Evolutionary conservation across 1,140 invertebrate genomes (phyloP).

Genomic region (Papilio polytes): DNA sequence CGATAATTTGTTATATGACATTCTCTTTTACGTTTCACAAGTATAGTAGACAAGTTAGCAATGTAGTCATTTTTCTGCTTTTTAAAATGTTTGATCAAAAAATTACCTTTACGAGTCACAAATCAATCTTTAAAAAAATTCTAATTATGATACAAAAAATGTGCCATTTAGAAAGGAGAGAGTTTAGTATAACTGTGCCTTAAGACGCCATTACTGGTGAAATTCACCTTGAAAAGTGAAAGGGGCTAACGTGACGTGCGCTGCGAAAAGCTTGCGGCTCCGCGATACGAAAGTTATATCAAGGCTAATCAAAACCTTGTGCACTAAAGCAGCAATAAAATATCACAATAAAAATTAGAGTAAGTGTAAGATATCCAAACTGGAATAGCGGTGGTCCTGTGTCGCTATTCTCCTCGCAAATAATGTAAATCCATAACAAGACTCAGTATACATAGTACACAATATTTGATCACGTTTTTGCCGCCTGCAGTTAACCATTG

Average conservation of each 20-base stretch:
- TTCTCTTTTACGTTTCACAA: not conserved
- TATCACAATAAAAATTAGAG: not conserved
- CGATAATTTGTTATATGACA: not conserved
- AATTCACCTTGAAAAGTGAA: constrained; percentile 26
- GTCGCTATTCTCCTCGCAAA: not conserved
- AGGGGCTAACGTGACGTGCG: constrained; percentile 12
- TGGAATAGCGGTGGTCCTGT: not conserved
- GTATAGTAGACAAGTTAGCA: not conserved
- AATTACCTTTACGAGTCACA: not conserved
- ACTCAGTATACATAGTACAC: not conserved
- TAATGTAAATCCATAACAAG: not conserved
- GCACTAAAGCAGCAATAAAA: not conserved
- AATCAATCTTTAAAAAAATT: not conserved
- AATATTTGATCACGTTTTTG: constrained; percentile 4
- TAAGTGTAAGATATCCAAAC: not conserved
- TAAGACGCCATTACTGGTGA: constrained; percentile 5
- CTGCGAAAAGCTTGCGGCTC: constrained; percentile 6
- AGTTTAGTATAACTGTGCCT: not conserved
- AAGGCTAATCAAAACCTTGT: not conserved
- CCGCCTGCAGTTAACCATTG: constrained; percentile 9
- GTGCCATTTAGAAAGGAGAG: not conserved
- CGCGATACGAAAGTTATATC: constrained; percentile 15
- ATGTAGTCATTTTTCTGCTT: not conserved
- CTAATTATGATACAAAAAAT: not conserved
- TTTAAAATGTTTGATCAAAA: not conserved